Evolutionary conservation across 2,888 invertebrate species (phyloP).

Genomic region (Gastrophysa polygoni): DNA sequence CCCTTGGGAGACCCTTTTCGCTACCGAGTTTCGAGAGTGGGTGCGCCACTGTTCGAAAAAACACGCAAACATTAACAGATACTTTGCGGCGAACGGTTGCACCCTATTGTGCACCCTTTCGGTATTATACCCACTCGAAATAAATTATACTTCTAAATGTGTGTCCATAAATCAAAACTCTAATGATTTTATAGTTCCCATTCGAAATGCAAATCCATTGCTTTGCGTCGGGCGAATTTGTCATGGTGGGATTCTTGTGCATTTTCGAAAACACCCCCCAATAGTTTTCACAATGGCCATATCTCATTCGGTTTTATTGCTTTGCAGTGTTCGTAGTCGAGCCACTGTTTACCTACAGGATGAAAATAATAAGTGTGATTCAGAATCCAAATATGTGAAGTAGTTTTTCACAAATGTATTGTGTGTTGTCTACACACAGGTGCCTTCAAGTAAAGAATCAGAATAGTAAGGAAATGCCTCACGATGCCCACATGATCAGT

Average conservation of each 20-base stretch:
- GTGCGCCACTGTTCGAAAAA: slow-evolving; percentile 17
- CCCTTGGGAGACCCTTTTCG: too few species aligned
- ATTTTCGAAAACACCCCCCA: slow-evolving; percentile 34
- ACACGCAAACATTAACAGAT: slow-evolving; percentile 26
- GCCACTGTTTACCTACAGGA: too few species aligned
- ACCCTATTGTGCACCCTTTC: slow-evolving; percentile 37
- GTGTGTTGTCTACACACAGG: too few species aligned
- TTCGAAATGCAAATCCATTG: slow-evolving; percentile 35
- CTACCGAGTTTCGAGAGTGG: too few species aligned
- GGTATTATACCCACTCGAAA: slow-evolving; percentile 31
- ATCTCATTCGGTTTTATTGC: neutral
- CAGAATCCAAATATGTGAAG: too few species aligned
- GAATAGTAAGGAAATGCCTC: too few species aligned
- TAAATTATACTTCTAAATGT: slow-evolving; percentile 35
- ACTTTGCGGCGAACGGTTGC: slow-evolving; percentile 37
- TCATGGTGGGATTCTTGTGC: slow-evolving; percentile 37
- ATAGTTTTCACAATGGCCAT: slow-evolving; percentile 27
- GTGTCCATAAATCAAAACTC: slow-evolving; percentile 37
- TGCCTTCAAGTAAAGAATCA: too few species aligned
- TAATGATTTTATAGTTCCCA: slow-evolving; percentile 38
- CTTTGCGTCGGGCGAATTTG: slow-evolving; percentile 32
- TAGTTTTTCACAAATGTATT: too few species aligned
- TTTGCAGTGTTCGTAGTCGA: neutral
- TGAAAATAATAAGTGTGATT: too few species aligned
- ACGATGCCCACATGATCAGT: too few species aligned